These are phyloP conservation scores for Synergus umbraculus DNA, from an alignment of 2,888 invertebrate genomes.

Conservation along the genomic window DNA sequence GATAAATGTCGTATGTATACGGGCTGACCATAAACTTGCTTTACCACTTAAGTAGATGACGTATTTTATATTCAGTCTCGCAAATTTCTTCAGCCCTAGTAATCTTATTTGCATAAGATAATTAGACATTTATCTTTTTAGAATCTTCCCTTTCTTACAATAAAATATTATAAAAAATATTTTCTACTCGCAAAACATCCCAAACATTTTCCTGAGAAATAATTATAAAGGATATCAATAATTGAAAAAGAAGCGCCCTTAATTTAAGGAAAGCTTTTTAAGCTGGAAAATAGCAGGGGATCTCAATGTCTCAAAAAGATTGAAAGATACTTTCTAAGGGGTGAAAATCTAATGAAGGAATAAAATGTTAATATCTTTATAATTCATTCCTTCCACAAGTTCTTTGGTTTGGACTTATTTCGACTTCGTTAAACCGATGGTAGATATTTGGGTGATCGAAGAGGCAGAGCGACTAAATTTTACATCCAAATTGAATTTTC, in stretches of 20 bases:
- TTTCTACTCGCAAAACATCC: background rate
- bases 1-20: constrained; percentile 24
- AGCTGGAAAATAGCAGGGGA: too few relatives aligned
- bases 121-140: constrained; percentile 35
- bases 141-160: background rate
- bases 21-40: constrained; percentile 24
- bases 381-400: background rate
- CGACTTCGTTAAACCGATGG: background rate
- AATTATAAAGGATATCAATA: background rate
- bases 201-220: background rate
- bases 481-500: constrained; percentile 70
- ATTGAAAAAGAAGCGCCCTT: background rate
- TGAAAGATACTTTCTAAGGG: background rate
- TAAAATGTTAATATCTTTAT: constrained; percentile 14
- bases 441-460: constrained; percentile 24
- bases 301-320: background rate
- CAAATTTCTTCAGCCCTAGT: constrained; percentile 15
- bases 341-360: background rate
- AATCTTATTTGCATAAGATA: constrained; percentile 36
- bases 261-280: too few relatives aligned
- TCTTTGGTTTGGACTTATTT: background rate
- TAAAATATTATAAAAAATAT: background rate
- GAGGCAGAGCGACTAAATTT: constrained; percentile 57
- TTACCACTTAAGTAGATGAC: constrained; percentile 38
- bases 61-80: constrained; percentile 35